Conservation (phyloP, 2,113 vertebrate species). For the Rhagologus leucostigma region DNA sequence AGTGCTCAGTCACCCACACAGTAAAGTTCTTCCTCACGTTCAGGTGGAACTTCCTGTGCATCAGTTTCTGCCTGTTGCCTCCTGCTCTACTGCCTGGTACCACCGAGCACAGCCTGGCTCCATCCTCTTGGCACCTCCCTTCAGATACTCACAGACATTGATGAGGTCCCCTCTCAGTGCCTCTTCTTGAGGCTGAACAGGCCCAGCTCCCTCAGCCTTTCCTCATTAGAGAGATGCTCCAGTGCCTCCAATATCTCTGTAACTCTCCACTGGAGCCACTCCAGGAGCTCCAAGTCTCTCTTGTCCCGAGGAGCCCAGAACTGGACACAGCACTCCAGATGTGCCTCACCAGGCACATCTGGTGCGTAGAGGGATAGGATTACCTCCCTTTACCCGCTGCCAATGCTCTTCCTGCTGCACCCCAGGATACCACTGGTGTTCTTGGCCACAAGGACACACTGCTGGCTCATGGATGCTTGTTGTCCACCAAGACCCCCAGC, state of each 20-base stretch:
- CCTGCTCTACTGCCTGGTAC: neutral
- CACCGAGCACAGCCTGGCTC: neutral
- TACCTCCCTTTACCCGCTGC: neutral
- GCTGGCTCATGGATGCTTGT: neutral
- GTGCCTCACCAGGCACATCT: neutral
- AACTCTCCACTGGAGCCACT: neutral
- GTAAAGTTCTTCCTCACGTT: neutral
- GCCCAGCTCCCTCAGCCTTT: neutral
- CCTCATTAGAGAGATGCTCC: neutral
- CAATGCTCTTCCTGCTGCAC: neutral
- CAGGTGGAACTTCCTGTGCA: neutral
- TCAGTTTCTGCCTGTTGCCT: neutral
- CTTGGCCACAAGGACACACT: neutral
- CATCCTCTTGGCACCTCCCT: neutral
- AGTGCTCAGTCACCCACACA: neutral
- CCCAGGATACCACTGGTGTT: neutral
- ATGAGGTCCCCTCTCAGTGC: neutral
- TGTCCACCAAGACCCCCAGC: neutral
- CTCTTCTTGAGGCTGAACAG: neutral
- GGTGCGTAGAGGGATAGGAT: neutral
- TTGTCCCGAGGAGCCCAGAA: neutral
- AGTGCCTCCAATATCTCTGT: neutral
- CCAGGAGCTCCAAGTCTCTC: neutral
- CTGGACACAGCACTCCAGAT: neutral
- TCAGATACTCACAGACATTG: neutral